A percentile compares a stretch with the other conserved stretches of the same genome.
Conservation (phyloP, 2,888 invertebrate species). For the Phasia obesa region DNA sequence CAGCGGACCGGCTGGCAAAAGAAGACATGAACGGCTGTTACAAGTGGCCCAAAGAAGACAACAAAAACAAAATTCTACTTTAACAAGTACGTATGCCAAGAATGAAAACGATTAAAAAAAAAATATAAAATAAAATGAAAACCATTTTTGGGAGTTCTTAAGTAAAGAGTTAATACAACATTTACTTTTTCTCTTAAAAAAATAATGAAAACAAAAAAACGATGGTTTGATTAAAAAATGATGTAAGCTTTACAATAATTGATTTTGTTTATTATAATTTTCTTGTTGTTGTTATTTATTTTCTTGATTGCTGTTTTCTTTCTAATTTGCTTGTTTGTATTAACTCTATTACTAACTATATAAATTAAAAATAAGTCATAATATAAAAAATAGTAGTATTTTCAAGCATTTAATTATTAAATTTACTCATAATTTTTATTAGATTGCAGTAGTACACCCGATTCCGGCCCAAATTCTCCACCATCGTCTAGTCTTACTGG, state of each 20-base stretch:
- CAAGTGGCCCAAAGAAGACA: slow-evolving; percentile 85
- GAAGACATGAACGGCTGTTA: slow-evolving; percentile 90
- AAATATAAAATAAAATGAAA: too few species aligned
- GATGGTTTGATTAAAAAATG: slow-evolving; percentile 42
- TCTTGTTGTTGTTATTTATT: slow-evolving; percentile 59
- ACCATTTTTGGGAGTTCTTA: slow-evolving; percentile 37
- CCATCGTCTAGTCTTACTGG: slow-evolving; percentile 83
- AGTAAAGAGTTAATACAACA: slow-evolving; percentile 70
- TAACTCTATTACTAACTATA: slow-evolving; percentile 67
- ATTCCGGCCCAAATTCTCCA: slow-evolving; percentile 90
- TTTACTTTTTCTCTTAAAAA: slow-evolving; percentile 32
- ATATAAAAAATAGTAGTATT: not conserved
- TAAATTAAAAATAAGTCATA: not conserved
- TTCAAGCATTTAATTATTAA: not conserved
- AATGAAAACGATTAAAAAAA: slow-evolving; percentile 16
- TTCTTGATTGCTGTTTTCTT: slow-evolving; percentile 58
- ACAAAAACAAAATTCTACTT: slow-evolving; percentile 82
- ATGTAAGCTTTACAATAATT: slow-evolving; percentile 26
- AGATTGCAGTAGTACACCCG: slow-evolving; percentile 86
- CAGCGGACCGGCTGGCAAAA: slow-evolving; percentile 93
- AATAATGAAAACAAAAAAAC: not conserved
- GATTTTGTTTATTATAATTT: slow-evolving; percentile 36
- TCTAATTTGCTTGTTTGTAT: slow-evolving; percentile 65
- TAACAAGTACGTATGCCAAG: slow-evolving; percentile 82
- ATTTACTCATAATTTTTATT: not conserved